Base-by-base conservation (phyloP, 2,888 invertebrate genomes). In the Dysmachus trigonus region DNA sequence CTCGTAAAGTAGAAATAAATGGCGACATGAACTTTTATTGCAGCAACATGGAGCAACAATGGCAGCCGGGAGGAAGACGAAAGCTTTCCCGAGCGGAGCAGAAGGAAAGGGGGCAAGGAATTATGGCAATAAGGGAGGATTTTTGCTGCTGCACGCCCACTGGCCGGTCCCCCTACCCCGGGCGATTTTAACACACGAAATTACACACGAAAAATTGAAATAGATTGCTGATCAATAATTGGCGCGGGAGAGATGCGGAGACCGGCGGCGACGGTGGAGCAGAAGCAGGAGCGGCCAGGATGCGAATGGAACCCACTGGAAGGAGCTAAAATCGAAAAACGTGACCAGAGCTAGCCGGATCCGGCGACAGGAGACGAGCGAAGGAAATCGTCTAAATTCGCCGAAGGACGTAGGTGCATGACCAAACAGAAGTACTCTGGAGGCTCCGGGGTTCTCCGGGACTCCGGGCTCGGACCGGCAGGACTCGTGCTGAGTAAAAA, bases 21-120 rank as follows among this genome's bases (percentile, higher is more conserved):
- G 87, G 85, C 85, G 86, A 87, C 87, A 87, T 87, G 87, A 87
- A 87, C 82, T 87, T 87, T 87, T 87, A 87, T 87, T 87, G 86
- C 77, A 87, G 53, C 85, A 74, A 74, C 74, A 74, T 85, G 18
- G 71, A 83, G 38, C 83, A 83, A 83, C 83, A 83, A 83, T 41
- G 27, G 71, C 31, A 35, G 72, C 41, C 72, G 22, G 15, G 62
- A 35, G 38, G 83, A 35, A 27, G 83, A 30, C 38, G 27, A 38
- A 41, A 38, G 72, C 83, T 72, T 5, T 1, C 83, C 83, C 72
- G 33, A 31, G 13, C 77, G 5, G 35, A 7, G 15, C 71, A n/a
- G n/a, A n/a, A n/a, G n/a, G n/a, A n/a, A n/a, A n/a, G n/a, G 15
- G 30, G 47, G 83, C 27, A 83, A 38, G 83, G 31, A 83, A 83